These are phyloP conservation scores for Betta splendens DNA, from an alignment of 2,797 vertebrate species.

Conservation along the genomic window DNA sequence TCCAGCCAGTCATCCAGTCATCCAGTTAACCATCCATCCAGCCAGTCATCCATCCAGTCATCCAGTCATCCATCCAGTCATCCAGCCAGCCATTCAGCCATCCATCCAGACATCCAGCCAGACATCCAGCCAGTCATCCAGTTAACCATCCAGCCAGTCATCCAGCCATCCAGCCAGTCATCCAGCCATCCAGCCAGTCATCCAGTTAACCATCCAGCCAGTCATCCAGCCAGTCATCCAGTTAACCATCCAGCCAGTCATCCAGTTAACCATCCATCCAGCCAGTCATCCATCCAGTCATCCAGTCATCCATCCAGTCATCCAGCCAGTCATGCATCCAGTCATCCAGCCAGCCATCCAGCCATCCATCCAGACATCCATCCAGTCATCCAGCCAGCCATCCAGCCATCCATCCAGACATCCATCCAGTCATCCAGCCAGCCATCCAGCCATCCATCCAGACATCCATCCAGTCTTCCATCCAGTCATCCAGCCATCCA, in stretches of 20 bases:
- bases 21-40: slow-evolving; percentile 56
- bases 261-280: too few relatives aligned
- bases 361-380: slow-evolving; percentile 52
- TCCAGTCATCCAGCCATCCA: slow-evolving; percentile 61
- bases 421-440: slow-evolving; percentile 62
- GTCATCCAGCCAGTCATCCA: slow-evolving; percentile 53
- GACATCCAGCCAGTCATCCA: slow-evolving; percentile 53
- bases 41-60: slow-evolving; percentile 57
- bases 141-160: slow-evolving; percentile 51
- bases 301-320: slow-evolving; percentile 54
- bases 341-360: slow-evolving; percentile 57
- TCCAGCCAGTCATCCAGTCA: slow-evolving; percentile 51
- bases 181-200: slow-evolving; percentile 54
- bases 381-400: slow-evolving; percentile 57
- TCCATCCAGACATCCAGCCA: slow-evolving; percentile 51
- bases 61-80: slow-evolving; percentile 54
- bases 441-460: slow-evolving; percentile 51
- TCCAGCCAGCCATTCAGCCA: slow-evolving; percentile 62
- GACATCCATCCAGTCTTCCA: too few relatives aligned
- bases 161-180: slow-evolving; percentile 62
- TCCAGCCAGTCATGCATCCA: too few relatives aligned
- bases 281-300: too few relatives aligned
- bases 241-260: slow-evolving; percentile 51
- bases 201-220: too few relatives aligned
- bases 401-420: slow-evolving; percentile 54